phyloP scores from a whole-genome alignment of 2,797 vertebrate genomes.

The Rachycentron canadum region DNA sequence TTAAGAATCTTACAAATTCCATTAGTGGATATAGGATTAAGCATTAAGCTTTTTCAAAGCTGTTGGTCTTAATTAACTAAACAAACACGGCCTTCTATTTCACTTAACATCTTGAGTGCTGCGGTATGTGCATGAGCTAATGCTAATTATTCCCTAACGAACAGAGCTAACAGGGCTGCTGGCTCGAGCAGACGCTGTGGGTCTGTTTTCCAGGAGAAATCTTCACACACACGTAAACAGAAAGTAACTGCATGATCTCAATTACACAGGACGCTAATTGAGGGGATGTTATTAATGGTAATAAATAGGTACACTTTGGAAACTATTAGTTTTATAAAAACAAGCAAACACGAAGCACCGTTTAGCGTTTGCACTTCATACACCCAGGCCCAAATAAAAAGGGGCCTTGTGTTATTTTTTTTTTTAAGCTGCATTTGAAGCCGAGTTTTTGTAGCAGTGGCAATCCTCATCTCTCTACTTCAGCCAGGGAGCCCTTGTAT shows the following conservation, averaged over 20 bases:
- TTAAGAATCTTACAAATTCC: conserved; percentile 79
- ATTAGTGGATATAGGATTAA: conserved; percentile 77
- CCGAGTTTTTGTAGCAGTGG: background rate
- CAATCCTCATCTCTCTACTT: conserved; percentile 47
- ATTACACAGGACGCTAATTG: conserved; percentile 37
- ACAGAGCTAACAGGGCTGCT: conserved; percentile 47
- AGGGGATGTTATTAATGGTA: conserved; percentile 14
- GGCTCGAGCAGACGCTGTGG: conserved; percentile 2
- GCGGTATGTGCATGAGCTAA: conserved; percentile 67
- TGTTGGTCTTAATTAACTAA: conserved; percentile 79
- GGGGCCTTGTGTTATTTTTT: background rate
- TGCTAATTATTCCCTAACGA: conserved; percentile 65
- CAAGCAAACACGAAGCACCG: background rate
- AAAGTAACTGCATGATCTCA: conserved; percentile 30
- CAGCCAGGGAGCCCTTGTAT: conserved; percentile 47
- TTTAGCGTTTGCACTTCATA: conserved; percentile 10
- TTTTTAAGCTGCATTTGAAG: conserved; percentile 6
- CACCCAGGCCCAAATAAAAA: conserved; percentile 13
- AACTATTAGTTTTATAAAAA: conserved; percentile 20
- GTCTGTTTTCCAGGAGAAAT: conserved; percentile 43
- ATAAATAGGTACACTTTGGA: conserved; percentile 29
- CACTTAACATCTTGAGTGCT: conserved; percentile 56
- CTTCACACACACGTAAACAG: conserved; percentile 3
- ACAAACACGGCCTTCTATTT: conserved; percentile 77
- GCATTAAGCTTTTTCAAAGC: conserved; percentile 73